A percentile compares a stretch with the other conserved stretches of the same genome.
Evolutionary conservation across 1,140 invertebrate genomes (phyloP).

Genomic region (Heliconius congener): DNA sequence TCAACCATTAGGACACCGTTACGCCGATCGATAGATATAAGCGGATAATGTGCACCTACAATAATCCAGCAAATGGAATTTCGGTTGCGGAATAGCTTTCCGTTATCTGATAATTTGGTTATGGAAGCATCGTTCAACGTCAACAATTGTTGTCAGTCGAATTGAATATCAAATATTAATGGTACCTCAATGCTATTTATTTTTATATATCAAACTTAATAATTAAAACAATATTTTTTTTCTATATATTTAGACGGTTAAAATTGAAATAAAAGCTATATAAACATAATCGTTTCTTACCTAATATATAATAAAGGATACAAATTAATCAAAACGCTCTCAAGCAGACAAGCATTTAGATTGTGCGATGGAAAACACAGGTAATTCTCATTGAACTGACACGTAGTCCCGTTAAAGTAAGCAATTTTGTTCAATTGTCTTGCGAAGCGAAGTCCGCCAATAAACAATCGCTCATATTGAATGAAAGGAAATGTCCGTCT

Average conservation of each 20-base stretch:
- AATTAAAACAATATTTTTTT: background rate
- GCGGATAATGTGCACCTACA: constrained; percentile 65
- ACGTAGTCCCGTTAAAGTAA: constrained; percentile 67
- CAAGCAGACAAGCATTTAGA: constrained; percentile 9
- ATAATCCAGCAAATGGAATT: constrained; percentile 75
- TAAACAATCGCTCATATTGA: constrained; percentile 80
- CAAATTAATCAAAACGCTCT: constrained; percentile 10
- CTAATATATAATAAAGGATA: constrained; percentile 33
- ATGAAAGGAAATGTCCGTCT: constrained; percentile 79
- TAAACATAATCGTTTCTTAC: constrained; percentile 61
- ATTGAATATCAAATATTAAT: background rate
- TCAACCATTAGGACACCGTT: constrained; percentile 78
- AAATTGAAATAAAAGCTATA: background rate
- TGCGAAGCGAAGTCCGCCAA: constrained; percentile 61
- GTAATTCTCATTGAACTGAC: constrained; percentile 46
- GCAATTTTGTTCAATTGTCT: constrained; percentile 76
- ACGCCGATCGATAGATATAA: constrained; percentile 64
- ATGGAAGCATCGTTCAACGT: constrained; percentile 31
- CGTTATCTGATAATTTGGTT: constrained; percentile 56
- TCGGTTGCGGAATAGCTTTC: constrained; percentile 60
- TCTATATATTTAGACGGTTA: background rate
- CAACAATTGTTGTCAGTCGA: constrained; percentile 11
- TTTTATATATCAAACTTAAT: too few relatives aligned
- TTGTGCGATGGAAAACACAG: constrained; percentile 36
- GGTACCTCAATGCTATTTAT: too few relatives aligned